phyloP scores from a whole-genome alignment of 2,888 invertebrate species.

The Geophilus truncorum region DNA sequence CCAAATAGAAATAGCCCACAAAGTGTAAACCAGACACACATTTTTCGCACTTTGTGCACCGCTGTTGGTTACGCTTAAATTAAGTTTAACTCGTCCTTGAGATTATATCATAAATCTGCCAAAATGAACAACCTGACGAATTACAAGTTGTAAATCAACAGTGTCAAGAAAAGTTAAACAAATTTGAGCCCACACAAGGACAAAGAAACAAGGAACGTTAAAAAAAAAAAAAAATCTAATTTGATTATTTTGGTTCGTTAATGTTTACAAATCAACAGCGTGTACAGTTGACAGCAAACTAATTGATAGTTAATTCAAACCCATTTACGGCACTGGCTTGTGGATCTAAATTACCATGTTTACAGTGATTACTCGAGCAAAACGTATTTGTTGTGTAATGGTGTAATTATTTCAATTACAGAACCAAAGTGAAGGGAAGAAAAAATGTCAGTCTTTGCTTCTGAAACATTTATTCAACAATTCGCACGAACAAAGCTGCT shows the following conservation, averaged over 20 bases:
- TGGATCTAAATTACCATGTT: not conserved
- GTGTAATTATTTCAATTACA: not conserved
- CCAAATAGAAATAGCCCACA: not conserved
- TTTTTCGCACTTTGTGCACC: not conserved
- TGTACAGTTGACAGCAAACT: not conserved
- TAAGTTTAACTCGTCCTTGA: constrained; percentile 6
- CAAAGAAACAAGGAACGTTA: not conserved
- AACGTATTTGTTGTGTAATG: not conserved
- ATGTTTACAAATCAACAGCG: too few species aligned
- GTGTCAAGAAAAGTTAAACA: constrained; percentile 11
- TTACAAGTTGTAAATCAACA: not conserved
- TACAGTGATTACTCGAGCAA: not conserved
- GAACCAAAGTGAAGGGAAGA: not conserved
- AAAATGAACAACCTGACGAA: constrained; percentile 18
- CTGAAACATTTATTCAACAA: constrained; percentile 15
- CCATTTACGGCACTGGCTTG: too few species aligned
- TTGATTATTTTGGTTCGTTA: too few species aligned
- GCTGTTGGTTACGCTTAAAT: constrained; percentile 1
- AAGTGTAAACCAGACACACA: not conserved
- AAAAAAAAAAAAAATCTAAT: not conserved
- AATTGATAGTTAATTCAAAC: not conserved
- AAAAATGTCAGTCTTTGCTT: not conserved
- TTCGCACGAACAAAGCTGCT: not conserved
- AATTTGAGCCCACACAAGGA: constrained; percentile 12
- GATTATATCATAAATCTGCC: constrained; percentile 21